Evolutionary conservation across 1,140 invertebrate genomes (phyloP), one percentile per base, ranked within the genome.

Genomic region (Philopotamus ludificatus): DNA sequence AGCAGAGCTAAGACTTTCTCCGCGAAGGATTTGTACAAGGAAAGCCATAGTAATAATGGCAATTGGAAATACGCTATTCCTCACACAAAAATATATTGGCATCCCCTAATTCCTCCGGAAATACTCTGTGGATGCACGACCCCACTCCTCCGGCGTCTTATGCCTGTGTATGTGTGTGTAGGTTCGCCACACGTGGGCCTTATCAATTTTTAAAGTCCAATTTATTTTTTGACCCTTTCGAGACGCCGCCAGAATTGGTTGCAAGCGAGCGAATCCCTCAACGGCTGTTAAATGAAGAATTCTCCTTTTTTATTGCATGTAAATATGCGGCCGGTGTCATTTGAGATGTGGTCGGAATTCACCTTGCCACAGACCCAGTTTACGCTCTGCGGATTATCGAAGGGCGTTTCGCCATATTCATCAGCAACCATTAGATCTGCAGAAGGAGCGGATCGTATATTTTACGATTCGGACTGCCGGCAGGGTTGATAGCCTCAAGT

Each of bases 1-100:
- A 65, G 49, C 64, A 63, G 62, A 58, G 67, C 26, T 50, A 51
- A 61, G 59, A 63, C 65, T 65, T 69, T 69, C 65, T 65, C 63
- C 63, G 63, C 59, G 50, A 60, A 60, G 63, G 53, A 66, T 69
- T 62, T 60, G 59, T 65, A 63, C 49, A 65, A 65, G 62, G 67
- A 68, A 68, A 65, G 57, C 63, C 67, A 68, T 60, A 60, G 57
- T 60, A 60, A 60, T 60, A 60, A 60, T 60, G 57, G 57, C 57
- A 60, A 60, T 60, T 60, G 57, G 57, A 60, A 60, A 60, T 60
- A 60, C 57, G 57, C 57, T 42, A 28, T 34, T 34, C 28, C 28
- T 34, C 28, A 21, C 23, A 21, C 54, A 39, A 57, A 42, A 42
- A 57, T 28, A 57, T 57, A 57, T 57, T 57, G 54, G 54, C 39